Conservation (phyloP, 1,140 invertebrate species). For the Zaprionus africanus region DNA sequence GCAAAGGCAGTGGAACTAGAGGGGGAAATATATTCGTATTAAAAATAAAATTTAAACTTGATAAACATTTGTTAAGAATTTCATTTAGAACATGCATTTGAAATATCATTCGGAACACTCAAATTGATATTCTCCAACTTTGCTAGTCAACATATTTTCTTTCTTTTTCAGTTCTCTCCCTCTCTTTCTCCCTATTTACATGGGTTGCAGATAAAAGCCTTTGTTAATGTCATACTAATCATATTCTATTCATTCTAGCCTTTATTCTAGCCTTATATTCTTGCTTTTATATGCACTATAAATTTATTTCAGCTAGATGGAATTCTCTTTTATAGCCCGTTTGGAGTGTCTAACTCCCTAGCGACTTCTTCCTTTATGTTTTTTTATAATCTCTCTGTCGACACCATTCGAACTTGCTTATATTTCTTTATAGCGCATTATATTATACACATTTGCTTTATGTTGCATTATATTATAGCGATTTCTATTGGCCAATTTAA, state of each 20-base stretch:
- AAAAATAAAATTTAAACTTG: too few species aligned
- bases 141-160: background rate
- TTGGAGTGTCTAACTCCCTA: background rate
- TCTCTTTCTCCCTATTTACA: background rate
- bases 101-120: too few species aligned
- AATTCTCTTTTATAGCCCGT: background rate
- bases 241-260: background rate
- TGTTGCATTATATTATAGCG: background rate
- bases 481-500: background rate
- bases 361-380: background rate
- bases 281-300: background rate
- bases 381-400: background rate
- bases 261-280: background rate
- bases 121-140: too few species aligned
- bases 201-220: background rate
- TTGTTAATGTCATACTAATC: background rate
- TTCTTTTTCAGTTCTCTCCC: too few species aligned
- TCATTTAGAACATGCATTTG: too few species aligned
- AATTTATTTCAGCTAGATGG: background rate
- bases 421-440: background rate
- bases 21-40: too few species aligned
- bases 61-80: too few species aligned
- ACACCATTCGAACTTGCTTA: background rate
- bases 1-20: background rate
- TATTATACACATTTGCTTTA: background rate